Evolutionary conservation across 2,888 invertebrate genomes (phyloP).

Genomic region (Drosophila buzzatii): DNA sequence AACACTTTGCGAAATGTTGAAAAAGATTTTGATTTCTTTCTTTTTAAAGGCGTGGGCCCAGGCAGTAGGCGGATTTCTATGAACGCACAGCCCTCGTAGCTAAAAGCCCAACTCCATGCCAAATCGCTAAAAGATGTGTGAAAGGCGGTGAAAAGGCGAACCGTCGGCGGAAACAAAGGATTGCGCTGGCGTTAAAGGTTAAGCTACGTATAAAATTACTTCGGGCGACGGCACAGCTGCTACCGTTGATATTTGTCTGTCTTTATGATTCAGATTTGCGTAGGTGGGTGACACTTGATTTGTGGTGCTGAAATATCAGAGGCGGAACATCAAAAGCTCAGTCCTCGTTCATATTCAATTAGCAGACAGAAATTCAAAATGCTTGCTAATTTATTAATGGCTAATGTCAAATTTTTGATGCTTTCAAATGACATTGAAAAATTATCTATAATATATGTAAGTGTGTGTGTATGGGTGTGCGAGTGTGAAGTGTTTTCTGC

Average conservation of each 20-base stretch:
- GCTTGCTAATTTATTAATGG: constrained; percentile 73
- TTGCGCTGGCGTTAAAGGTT: constrained; percentile 67
- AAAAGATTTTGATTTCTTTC: constrained; percentile 49
- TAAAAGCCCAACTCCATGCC: constrained; percentile 26
- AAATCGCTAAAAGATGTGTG: constrained; percentile 74
- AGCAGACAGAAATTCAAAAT: constrained; percentile 52
- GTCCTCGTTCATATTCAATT: constrained; percentile 59
- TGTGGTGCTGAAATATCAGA: constrained; percentile 46
- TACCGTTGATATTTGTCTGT: constrained; percentile 37
- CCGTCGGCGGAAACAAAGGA: constrained; percentile 63
- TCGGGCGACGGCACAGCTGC: constrained; percentile 58
- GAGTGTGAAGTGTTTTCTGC: background rate
- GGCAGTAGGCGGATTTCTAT: constrained; percentile 24
- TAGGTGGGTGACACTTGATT: constrained; percentile 55
- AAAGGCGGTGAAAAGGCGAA: constrained; percentile 66
- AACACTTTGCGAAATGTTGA: constrained; percentile 71
- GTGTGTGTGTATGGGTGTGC: constrained; percentile 2
- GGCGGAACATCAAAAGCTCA: constrained; percentile 50
- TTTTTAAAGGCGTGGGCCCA: constrained; percentile 46
- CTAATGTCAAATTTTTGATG: constrained; percentile 66
- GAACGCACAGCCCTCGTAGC: constrained; percentile 13
- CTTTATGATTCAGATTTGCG: constrained; percentile 54
- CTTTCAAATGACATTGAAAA: constrained; percentile 72
- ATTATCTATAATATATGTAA: constrained; percentile 51
- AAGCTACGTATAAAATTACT: constrained; percentile 68